These are phyloP conservation scores for Chouioia cunea DNA, from an alignment of 2,888 invertebrate species.

Conservation along the genomic window DNA sequence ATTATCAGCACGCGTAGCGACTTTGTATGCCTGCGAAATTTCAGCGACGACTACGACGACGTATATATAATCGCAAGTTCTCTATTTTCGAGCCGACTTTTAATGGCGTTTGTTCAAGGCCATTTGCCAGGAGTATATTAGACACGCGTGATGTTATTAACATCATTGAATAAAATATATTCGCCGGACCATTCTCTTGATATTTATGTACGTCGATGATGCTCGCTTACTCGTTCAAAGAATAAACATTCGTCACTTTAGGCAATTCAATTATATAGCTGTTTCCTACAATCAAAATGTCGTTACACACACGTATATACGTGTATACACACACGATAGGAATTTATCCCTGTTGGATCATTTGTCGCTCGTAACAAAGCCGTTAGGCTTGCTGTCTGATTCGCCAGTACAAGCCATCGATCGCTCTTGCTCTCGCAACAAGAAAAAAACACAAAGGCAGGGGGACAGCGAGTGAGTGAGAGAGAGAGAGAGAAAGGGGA, in stretches of 20 bases:
- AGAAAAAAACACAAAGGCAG: constrained; percentile 4
- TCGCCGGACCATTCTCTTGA: not conserved
- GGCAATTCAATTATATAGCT: constrained; percentile 1
- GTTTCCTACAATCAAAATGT: constrained; percentile 8
- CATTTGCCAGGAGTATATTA: constrained; percentile 39
- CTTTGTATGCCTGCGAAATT: constrained; percentile 65
- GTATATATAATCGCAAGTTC: constrained; percentile 55
- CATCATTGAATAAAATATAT: constrained; percentile 28
- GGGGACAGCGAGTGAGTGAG: not conserved
- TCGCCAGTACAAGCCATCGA: constrained; percentile 12
- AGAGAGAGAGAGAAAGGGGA: constrained; percentile 15
- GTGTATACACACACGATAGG: constrained; percentile 1
- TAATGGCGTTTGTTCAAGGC: constrained; percentile 57
- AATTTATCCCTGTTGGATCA: constrained; percentile 22
- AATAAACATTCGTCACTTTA: not conserved
- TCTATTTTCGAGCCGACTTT: constrained; percentile 50
- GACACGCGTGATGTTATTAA: constrained; percentile 24
- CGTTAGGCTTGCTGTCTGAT: constrained; percentile 39
- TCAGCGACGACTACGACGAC: constrained; percentile 63
- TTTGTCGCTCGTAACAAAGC: constrained; percentile 34
- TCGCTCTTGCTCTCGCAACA: not conserved
- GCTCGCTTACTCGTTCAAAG: no score
- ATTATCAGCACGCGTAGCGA: constrained; percentile 67
- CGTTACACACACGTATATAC: not conserved
- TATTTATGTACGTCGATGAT: no score